These are phyloP conservation scores for Boleophthalmus pectinirostris DNA, from an alignment of 2,113 vertebrate genomes.

Conservation along the genomic window DNA sequence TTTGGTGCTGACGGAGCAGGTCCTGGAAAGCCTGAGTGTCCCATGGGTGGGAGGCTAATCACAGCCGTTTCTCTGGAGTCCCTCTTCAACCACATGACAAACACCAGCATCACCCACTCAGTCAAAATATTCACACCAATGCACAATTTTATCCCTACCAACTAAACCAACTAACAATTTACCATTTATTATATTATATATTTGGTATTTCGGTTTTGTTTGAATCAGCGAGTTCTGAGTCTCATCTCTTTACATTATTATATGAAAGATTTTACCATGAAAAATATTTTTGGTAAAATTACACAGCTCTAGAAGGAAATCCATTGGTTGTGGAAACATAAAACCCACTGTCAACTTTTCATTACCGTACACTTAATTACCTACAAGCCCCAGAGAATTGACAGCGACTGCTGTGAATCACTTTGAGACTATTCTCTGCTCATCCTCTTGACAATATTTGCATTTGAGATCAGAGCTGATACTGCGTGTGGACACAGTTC, in stretches of 20 bases:
- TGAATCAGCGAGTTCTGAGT: not conserved
- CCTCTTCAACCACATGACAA: slow-evolving; percentile 54
- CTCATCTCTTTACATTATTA: not conserved
- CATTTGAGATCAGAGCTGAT: slow-evolving; percentile 62
- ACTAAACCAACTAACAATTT: too few species aligned
- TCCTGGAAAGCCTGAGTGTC: slow-evolving; percentile 45
- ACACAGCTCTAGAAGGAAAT: not conserved
- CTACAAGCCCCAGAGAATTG: slow-evolving; percentile 24
- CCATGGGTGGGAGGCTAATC: slow-evolving; percentile 55
- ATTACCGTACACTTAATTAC: slow-evolving; percentile 57
- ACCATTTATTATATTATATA: too few species aligned
- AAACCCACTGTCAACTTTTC: slow-evolving; percentile 37
- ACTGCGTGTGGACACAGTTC: slow-evolving; percentile 52
- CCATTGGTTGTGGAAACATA: slow-evolving; percentile 23
- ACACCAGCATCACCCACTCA: slow-evolving; percentile 43
- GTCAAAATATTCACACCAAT: slow-evolving; percentile 22
- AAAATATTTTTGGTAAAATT: not conserved
- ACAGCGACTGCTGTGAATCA: slow-evolving; percentile 20
- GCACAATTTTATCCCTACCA: slow-evolving; percentile 16
- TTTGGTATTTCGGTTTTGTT: not conserved
- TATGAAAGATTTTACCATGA: too few species aligned
- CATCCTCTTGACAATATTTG: slow-evolving; percentile 62
- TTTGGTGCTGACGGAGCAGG: slow-evolving; percentile 64
- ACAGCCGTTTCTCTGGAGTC: slow-evolving; percentile 46
- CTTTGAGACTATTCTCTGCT: slow-evolving; percentile 45